Percentiles rank a stretch among this genome's conserved stretches.
These are phyloP conservation scores for Netelia melanura DNA, from an alignment of 2,888 invertebrate genomes.

Conservation along the genomic window DNA sequence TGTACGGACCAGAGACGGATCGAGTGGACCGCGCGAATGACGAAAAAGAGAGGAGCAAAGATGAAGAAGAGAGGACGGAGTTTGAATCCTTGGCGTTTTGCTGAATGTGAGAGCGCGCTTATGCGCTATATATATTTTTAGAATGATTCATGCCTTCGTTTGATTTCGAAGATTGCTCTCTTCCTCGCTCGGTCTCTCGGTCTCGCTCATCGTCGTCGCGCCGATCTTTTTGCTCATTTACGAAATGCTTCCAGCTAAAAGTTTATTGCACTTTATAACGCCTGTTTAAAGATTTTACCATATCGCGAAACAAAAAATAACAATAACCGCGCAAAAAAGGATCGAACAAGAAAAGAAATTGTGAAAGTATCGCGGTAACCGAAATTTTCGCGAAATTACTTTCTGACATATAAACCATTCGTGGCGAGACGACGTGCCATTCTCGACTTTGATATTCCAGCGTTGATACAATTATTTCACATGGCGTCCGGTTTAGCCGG, in stretches of 20 bases:
- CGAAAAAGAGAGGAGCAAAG: slow-evolving; percentile 53
- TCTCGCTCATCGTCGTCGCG: slow-evolving; percentile 12
- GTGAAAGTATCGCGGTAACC: not conserved
- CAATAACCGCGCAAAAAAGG: not conserved
- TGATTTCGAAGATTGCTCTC: slow-evolving; percentile 81
- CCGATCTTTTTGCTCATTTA: slow-evolving; percentile 47
- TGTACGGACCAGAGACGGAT: slow-evolving; percentile 51
- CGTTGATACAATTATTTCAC: not conserved
- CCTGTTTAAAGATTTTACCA: slow-evolving; percentile 10
- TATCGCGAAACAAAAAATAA: slow-evolving; percentile 8
- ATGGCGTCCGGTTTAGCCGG: not conserved
- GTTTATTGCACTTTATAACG: slow-evolving; percentile 45
- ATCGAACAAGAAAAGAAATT: not conserved
- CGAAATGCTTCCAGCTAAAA: slow-evolving; percentile 45
- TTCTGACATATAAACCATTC: not conserved
- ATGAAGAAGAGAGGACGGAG: slow-evolving; percentile 60
- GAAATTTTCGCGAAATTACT: not conserved
- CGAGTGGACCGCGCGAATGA: slow-evolving; percentile 57
- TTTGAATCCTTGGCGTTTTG: slow-evolving; percentile 52
- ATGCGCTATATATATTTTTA: slow-evolving; percentile 78
- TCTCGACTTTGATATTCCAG: not conserved
- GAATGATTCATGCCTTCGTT: slow-evolving; percentile 81
- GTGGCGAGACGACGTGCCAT: not conserved
- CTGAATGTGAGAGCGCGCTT: slow-evolving; percentile 60
- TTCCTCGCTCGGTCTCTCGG: slow-evolving; percentile 22